Conservation (phyloP, 37 sponge, comb jelly and placozoan genomes). For the Halisarca cf. caerulea region DNA sequence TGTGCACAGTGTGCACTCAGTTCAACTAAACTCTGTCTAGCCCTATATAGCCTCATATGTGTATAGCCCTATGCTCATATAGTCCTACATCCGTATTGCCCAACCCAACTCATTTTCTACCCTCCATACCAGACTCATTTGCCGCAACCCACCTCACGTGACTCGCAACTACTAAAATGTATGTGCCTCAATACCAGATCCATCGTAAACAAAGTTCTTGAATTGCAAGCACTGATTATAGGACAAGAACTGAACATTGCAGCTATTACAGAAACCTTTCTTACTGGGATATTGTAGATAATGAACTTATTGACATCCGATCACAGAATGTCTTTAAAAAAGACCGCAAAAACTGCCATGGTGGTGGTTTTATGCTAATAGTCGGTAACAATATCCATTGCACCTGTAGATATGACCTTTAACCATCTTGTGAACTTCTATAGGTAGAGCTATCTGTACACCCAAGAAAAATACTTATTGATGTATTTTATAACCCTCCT, state of each 20-base stretch:
- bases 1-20: no score
- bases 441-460: not conserved
- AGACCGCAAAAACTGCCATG: constrained; percentile 33
- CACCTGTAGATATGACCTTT: constrained; percentile 26
- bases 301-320: not conserved
- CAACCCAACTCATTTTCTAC: no score
- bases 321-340: not conserved
- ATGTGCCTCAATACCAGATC: not conserved
- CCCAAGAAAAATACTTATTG: not conserved
- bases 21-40: no score
- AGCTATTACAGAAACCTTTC: constrained; percentile 19
- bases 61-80: no score
- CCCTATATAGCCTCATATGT: no score
- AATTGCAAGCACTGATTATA: not conserved
- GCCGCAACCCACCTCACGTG: no score
- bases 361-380: constrained; percentile 35
- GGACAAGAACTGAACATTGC: not conserved
- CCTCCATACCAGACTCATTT: no score
- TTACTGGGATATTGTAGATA: not conserved
- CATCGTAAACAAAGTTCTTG: constrained; percentile 12
- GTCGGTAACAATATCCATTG: not conserved
- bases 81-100: no score
- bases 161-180: not conserved
- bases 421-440: constrained; percentile 16
- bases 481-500: constrained; percentile 22